Conservation (phyloP, 2,113 vertebrate genomes). For the Athene noctua region DNA sequence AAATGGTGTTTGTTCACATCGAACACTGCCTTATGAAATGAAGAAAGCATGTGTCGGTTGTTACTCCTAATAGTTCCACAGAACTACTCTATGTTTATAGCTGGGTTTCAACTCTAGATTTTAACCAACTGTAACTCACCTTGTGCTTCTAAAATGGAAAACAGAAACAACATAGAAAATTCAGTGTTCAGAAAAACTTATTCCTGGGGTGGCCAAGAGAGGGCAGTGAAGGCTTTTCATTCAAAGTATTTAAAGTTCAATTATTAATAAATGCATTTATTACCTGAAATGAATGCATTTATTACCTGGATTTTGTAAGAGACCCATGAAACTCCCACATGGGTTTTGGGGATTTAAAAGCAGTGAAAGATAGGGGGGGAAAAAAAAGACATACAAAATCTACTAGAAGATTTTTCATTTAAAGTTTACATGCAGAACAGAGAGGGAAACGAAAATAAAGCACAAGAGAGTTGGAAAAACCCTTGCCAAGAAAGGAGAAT, state of each 20-base stretch:
- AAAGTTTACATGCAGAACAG: not conserved
- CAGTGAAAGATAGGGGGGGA: not conserved
- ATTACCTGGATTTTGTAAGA: not conserved
- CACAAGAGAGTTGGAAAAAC: not conserved
- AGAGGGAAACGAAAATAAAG: not conserved
- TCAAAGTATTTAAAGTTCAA: not conserved
- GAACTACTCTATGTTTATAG: not conserved
- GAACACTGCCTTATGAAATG: not conserved
- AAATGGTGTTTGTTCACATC: not conserved
- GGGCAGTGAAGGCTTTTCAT: constrained; percentile 41
- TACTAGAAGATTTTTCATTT: not conserved
- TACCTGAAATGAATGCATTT: not conserved
- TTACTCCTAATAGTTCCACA: not conserved
- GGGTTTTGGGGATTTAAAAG: not conserved
- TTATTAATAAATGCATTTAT: not conserved
- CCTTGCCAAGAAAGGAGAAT: not conserved
- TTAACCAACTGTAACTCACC: not conserved
- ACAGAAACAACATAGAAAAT: not conserved
- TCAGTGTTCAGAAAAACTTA: not conserved
- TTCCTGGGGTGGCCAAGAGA: constrained; percentile 35
- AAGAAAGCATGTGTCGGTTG: not conserved
- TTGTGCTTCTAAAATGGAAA: not conserved
- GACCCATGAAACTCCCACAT: not conserved
- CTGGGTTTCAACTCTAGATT: not conserved
- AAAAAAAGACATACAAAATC: not conserved